Evolutionary conservation across 2,113 vertebrate genomes (phyloP).

Genomic region (Muscicapa adusta): DNA sequence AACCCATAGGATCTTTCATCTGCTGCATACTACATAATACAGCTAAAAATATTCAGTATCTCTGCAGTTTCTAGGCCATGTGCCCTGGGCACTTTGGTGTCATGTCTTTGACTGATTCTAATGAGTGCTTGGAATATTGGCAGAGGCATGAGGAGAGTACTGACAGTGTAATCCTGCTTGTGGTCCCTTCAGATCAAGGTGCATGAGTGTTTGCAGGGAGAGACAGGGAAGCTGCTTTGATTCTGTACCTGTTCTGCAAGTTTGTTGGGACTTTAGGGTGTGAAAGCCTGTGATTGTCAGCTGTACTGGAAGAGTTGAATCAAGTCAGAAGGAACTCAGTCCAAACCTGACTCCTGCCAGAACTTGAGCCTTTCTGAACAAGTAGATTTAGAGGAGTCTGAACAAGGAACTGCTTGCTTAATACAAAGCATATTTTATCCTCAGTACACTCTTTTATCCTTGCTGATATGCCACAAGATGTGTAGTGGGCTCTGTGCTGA

Average conservation of each 20-base stretch:
- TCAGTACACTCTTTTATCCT: background rate
- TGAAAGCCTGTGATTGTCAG: background rate
- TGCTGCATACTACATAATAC: background rate
- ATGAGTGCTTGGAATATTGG: background rate
- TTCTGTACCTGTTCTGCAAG: background rate
- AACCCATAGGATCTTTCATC: background rate
- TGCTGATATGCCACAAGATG: background rate
- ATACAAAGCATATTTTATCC: background rate
- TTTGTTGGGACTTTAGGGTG: rapidly evolving
- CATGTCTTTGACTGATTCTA: background rate
- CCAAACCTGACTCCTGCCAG: background rate
- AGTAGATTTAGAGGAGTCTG: background rate
- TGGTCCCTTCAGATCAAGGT: background rate
- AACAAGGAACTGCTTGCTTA: background rate
- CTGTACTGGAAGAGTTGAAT: background rate
- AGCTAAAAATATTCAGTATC: background rate
- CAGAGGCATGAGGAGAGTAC: background rate
- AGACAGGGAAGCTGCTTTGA: background rate
- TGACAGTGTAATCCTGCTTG: background rate
- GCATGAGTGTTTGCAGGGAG: background rate
- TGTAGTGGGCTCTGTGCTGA: background rate
- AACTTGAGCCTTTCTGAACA: background rate
- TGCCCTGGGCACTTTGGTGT: background rate
- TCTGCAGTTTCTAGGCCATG: background rate
- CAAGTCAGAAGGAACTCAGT: background rate